Conservation (phyloP, 2,888 invertebrate species). For the Tuberolachnus salignus region DNA sequence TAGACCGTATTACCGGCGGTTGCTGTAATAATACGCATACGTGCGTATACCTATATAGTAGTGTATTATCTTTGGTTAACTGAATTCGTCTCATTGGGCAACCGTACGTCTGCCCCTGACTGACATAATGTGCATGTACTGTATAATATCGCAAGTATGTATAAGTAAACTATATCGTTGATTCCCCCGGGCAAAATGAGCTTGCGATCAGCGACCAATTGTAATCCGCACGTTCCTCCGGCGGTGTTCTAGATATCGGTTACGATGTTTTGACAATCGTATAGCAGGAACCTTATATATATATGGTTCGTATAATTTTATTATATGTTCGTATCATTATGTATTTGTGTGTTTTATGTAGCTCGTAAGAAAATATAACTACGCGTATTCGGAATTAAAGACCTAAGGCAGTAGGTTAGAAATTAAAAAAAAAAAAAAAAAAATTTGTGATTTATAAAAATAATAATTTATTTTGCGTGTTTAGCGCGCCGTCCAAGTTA, state of each 20-base stretch:
- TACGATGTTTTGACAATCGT: conserved; percentile 11
- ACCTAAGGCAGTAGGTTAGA: too few species aligned
- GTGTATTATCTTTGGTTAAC: background rate
- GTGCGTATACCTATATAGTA: too few species aligned
- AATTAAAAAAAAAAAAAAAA: too few species aligned
- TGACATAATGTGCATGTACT: background rate
- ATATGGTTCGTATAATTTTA: background rate
- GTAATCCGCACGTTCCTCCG: background rate
- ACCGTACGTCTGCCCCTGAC: conserved; percentile 7
- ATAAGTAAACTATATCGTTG: background rate
- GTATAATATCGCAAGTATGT: too few species aligned
- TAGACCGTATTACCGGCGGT: background rate
- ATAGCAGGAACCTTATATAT: background rate
- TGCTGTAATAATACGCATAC: too few species aligned
- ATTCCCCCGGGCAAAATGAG: conserved; percentile 9
- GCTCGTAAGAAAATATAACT: background rate
- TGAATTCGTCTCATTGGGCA: conserved; percentile 18
- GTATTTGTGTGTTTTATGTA: background rate
- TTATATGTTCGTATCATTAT: background rate
- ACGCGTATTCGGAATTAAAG: background rate
- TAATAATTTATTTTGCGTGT: too few species aligned
- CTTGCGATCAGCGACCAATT: conserved; percentile 11
- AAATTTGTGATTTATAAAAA: too few species aligned
- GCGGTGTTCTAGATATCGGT: conserved; percentile 34
- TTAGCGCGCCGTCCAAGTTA: too few species aligned